Evolutionary conservation across 2,113 vertebrate species (phyloP).

Genomic region (Macrotis lagotis): DNA sequence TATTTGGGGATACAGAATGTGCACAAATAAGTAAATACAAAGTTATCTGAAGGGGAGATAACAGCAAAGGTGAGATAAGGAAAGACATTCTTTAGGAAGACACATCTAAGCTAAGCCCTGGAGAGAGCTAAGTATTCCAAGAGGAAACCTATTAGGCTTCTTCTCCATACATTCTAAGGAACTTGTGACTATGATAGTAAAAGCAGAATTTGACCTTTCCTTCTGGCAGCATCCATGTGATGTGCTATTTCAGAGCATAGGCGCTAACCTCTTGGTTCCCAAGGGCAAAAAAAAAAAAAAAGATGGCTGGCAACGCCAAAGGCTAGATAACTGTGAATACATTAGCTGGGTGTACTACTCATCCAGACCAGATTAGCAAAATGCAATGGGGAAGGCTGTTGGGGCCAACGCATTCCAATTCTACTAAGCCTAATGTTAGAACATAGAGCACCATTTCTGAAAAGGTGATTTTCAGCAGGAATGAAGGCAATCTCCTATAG

Average conservation of each 20-base stretch:
- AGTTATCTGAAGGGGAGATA: background rate
- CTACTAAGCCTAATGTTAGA: background rate
- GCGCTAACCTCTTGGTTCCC: background rate
- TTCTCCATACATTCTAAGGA: background rate
- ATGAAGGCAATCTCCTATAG: background rate
- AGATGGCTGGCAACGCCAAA: background rate
- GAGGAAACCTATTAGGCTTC: background rate
- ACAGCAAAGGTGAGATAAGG: background rate
- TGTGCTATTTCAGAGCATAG: background rate
- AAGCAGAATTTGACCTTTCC: background rate
- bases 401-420: slow-evolving; percentile 7
- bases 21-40: background rate
- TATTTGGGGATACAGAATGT: background rate
- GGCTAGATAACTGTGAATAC: background rate
- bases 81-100: background rate
- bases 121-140: background rate
- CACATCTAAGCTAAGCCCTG: background rate
- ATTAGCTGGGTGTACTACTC: background rate
- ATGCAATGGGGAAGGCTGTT: slow-evolving; percentile 7
- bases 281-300: background rate
- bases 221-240: background rate
- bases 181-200: slow-evolving; percentile 3
- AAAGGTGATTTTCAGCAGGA: background rate
- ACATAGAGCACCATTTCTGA: background rate
- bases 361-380: slow-evolving; percentile 38